Evolutionary conservation across 2,888 invertebrate genomes (phyloP), one percentile per base, ranked within the genome.

Genomic region (Drosophila recens): DNA sequence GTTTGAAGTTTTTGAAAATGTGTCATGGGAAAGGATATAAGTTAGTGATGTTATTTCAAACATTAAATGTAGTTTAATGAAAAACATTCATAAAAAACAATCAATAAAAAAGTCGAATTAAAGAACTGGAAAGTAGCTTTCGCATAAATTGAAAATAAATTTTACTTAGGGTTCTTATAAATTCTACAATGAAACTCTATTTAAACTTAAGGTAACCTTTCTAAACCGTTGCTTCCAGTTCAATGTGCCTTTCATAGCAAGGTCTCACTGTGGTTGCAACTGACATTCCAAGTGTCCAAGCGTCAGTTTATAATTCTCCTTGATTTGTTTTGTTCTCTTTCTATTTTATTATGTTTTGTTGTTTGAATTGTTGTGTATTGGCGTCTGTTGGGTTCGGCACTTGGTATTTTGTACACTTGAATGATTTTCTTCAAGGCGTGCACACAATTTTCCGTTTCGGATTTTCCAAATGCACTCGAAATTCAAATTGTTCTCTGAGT

Each of bases 351-450:
- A 30, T 36, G 13, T 63, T 56, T 46, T 52, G 1, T 53, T 67
- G 62, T 49, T 42, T 63, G 70, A 45, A 53, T 58, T 66, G 48
- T 48, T 76, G 81, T 74, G 85, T 72, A 71, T 72, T 72, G 69
- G 66, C 43, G 67, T 51, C 64, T 67, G 46, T 69, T 82, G 82
- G 89, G 83, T 67, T 75, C 51, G 84, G 80, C 88, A 78, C 66
- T 70, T 56, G 63, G 64, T 79, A 67, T 82, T 87, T 68, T 89
- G 66, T 72, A 85, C 88, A 89, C 74, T 85, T 84, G 88, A 84
- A 87, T 89, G 84, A 65, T 82, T 84, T 89, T 89, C 90, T 63
- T 89, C 90, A 84, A 84, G 84, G 84, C 84, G 79, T 82, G 76
- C 88, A 72, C 87, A 71, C 82, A 75, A 70, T 81, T 87, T 84